Evolutionary conservation across 2,113 vertebrate genomes (phyloP), one percentile per base, ranked within the genome.

Genomic region (Hypanus sabinus): DNA sequence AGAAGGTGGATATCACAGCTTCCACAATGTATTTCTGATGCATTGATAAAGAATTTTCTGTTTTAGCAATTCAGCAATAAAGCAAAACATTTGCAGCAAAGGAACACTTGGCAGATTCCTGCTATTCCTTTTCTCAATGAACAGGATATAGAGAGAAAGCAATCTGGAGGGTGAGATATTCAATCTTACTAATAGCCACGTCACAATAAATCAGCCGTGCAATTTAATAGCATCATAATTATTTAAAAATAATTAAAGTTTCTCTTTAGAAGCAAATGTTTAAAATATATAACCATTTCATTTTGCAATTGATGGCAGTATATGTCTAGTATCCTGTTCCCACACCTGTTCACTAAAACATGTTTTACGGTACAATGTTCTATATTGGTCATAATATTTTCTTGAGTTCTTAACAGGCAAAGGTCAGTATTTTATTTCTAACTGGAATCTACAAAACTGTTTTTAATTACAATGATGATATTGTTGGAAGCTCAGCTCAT

Each of bases 41-140:
- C 85, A 90, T 65, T 68, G 85, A 62, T 57, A 88, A 88, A 62
- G 57, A 62, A 68, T 90, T 65, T 65, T 65, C 60, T 90, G 30
- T 90, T 65, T 90, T 65, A 90, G 85, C 60, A 90, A 90, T n/a
- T 90, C 60, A 90, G 6, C 60, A 60, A 88, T 33, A 7, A 90
- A 33, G 85, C 60, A 68, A 33, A 16, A 90, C 22, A n/a, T 18
- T 60, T 65, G n/a, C 30, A 90, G 85, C 60, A 90, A 65, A 65
- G 85, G 33, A 85, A 27, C 33, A 16, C 85, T n/a, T 18, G 30
- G 18, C 16, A 30, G 57, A 90, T 14, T 38, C 27, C 22, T 93
- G 20, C 68, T 46, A 93, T 12, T 55, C 24, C 62, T 73, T 33
- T 46, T 55, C 38, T 46, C 38, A 12, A 11, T 27, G 38, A 71